Conservation (phyloP, 2,888 invertebrate genomes). For the Pachycephus smyrnensis region DNA sequence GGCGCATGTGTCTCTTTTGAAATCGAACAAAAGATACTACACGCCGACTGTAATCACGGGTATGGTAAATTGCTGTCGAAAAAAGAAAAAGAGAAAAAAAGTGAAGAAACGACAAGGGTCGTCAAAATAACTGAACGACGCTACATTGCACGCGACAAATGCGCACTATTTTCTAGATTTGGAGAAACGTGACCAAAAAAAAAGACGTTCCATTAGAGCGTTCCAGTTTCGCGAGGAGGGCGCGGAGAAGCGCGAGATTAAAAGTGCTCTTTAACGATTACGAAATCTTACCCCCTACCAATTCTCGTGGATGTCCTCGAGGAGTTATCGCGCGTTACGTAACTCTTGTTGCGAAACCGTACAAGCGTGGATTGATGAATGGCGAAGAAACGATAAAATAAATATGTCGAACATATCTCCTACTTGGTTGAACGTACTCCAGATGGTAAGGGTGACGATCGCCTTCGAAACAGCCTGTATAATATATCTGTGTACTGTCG, state of each 20-base stretch:
- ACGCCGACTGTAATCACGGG: background rate
- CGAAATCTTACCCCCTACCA: background rate
- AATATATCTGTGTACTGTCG: background rate
- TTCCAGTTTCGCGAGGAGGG: background rate
- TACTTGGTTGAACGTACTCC: background rate
- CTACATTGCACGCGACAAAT: background rate
- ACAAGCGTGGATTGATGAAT: background rate
- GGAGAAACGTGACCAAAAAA: background rate
- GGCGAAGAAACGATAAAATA: background rate
- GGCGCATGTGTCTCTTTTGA: background rate
- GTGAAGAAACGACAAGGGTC: background rate
- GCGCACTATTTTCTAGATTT: background rate
- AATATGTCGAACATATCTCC: background rate
- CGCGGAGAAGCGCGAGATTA: background rate
- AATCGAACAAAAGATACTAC: background rate
- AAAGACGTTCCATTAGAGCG: background rate
- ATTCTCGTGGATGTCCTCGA: background rate
- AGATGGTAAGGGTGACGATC: too few relatives aligned
- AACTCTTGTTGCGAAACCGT: background rate
- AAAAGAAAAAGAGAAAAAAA: background rate
- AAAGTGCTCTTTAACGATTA: background rate
- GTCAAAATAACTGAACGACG: background rate
- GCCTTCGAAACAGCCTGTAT: background rate
- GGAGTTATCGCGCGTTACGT: background rate
- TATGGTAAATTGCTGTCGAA: background rate